Evolutionary conservation across 2,888 invertebrate species (phyloP).

Genomic region (Pandemis cinnamomeana): DNA sequence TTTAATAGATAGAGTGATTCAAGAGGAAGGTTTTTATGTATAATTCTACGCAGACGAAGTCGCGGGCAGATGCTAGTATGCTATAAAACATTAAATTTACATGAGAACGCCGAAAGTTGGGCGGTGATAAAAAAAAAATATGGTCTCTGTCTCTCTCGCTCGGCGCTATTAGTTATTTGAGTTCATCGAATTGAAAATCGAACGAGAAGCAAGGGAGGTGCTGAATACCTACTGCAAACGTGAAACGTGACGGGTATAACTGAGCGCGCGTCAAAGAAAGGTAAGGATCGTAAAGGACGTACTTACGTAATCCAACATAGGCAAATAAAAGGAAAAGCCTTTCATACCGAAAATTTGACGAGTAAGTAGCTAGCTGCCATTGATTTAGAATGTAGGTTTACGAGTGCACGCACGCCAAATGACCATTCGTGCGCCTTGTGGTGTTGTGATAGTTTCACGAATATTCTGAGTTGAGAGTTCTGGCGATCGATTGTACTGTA

Average conservation of each 20-base stretch:
- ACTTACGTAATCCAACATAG: conserved; percentile 35
- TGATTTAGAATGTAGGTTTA: background rate
- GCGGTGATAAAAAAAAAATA: background rate
- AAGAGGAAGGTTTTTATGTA: no score
- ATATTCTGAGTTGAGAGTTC: background rate
- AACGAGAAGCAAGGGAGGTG: background rate
- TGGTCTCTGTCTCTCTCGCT: background rate
- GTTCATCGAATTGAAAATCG: conserved; percentile 32
- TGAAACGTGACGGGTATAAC: conserved; percentile 31
- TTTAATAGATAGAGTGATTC: no score
- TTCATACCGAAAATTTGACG: conserved; percentile 30
- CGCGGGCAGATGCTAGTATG: no score
- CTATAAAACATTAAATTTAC: conserved; percentile 1
- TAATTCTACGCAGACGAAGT: no score
- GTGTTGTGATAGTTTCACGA: background rate
- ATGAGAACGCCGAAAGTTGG: conserved; percentile 1
- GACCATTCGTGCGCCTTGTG: background rate
- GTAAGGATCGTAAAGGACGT: conserved; percentile 34
- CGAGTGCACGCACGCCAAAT: background rate
- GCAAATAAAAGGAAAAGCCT: conserved; percentile 29
- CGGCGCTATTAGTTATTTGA: conserved; percentile 18
- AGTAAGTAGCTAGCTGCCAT: conserved; percentile 5
- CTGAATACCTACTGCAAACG: conserved; percentile 13
- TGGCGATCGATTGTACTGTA: background rate
- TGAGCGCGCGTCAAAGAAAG: conserved; percentile 26